Conservation (phyloP, 2,797 vertebrate species). For the Sandelia bainsii region DNA sequence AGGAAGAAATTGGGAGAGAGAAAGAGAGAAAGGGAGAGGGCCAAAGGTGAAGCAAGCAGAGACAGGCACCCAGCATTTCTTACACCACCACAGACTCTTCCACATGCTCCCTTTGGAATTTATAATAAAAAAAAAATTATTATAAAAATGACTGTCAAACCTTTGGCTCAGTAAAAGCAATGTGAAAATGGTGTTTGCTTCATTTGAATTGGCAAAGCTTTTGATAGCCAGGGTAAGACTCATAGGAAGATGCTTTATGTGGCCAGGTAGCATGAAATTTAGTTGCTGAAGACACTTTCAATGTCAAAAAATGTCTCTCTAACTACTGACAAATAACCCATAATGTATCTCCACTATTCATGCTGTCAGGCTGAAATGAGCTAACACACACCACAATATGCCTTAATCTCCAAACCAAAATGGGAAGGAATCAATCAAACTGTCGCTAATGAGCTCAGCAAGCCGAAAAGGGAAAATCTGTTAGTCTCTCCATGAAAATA, state of each 20-base stretch:
- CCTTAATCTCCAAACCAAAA: conserved; percentile 42
- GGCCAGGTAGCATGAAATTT: conserved; percentile 4
- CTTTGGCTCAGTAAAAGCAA: conserved; percentile 38
- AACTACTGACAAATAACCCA: conserved; percentile 41
- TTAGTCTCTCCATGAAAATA: conserved; percentile 40
- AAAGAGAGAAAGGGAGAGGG: conserved; percentile 9
- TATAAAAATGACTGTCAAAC: conserved; percentile 45
- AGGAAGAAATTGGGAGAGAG: neutral
- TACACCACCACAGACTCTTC: conserved; percentile 20
- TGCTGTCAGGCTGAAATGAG: conserved; percentile 51
- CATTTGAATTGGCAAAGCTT: neutral
- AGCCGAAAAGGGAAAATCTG: conserved; percentile 45
- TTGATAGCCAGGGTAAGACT: neutral
- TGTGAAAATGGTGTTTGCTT: conserved; percentile 6
- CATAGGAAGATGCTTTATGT: neutral
- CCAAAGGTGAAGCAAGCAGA: conserved; percentile 47
- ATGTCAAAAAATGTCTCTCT: conserved; percentile 1
- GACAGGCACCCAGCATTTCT: conserved; percentile 44
- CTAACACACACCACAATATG: conserved; percentile 32
- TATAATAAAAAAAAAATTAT: no score
- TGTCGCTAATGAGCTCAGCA: conserved; percentile 63
- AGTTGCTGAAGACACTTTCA: neutral
- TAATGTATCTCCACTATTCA: conserved; percentile 39
- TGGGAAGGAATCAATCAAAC: conserved; percentile 55
- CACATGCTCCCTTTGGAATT: conserved; percentile 17